Percentiles rank a stretch among this genome's conserved stretches.
These are phyloP conservation scores for Xylocopa sonorina DNA, from an alignment of 1,140 invertebrate genomes.

Conservation along the genomic window DNA sequence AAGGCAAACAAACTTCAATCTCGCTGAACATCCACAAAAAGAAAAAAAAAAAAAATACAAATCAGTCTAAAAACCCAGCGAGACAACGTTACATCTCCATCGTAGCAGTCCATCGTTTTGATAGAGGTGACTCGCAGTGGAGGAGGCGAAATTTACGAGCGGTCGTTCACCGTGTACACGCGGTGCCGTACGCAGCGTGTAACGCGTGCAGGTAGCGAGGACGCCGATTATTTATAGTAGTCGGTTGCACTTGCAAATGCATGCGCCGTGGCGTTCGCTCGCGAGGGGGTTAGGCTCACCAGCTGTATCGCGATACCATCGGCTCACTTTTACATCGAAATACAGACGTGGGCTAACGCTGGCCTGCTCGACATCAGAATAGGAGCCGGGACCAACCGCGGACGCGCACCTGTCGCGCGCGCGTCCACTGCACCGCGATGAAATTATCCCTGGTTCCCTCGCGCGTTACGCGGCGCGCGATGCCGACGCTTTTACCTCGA, in stretches of 20 bases:
- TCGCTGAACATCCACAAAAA: too few species aligned
- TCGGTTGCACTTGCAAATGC: slow-evolving; percentile 54
- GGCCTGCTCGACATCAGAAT: slow-evolving; percentile 53
- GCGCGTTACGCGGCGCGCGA: not conserved
- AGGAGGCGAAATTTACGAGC: slow-evolving; percentile 44
- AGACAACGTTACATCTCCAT: not conserved
- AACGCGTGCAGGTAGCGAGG: slow-evolving; percentile 53
- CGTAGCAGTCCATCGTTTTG: not conserved
- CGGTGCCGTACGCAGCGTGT: slow-evolving; percentile 17
- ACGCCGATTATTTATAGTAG: slow-evolving; percentile 58
- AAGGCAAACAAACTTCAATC: too few species aligned
- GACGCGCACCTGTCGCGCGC: slow-evolving; percentile 52
- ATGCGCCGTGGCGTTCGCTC: slow-evolving; percentile 44
- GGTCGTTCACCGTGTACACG: slow-evolving; percentile 39
- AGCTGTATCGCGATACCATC: slow-evolving; percentile 60
- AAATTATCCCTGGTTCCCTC: not conserved
- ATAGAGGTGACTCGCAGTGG: slow-evolving; percentile 6
- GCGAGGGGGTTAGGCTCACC: slow-evolving; percentile 40
- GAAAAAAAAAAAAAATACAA: not conserved
- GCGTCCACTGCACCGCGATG: not conserved
- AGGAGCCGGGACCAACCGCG: slow-evolving; percentile 31
- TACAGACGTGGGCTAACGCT: slow-evolving; percentile 49
- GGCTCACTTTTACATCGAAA: slow-evolving; percentile 59
- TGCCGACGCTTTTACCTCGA: not conserved
- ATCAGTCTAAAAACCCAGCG: not conserved